A percentile compares a stretch with the other conserved stretches of the same genome.
Conservation (phyloP, 2,113 vertebrate genomes). For the Trogon melanurus region DNA sequence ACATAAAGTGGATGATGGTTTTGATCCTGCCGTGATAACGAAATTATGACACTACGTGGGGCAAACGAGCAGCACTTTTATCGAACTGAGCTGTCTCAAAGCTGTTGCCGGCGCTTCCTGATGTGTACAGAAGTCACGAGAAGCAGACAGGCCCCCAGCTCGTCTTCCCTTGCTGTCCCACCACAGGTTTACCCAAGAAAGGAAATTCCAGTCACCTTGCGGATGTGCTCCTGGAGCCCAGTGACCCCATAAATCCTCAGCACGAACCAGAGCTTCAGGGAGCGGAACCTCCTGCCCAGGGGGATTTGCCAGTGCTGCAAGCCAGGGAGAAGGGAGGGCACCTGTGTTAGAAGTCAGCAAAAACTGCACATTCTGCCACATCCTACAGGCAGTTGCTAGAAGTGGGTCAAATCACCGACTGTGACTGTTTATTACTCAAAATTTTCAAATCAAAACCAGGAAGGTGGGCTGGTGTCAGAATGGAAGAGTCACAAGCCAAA, state of each 20-base stretch:
- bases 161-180: background rate
- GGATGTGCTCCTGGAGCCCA: conserved; percentile 90
- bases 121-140: background rate
- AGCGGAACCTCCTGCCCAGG: conserved; percentile 92
- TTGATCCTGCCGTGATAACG: rapidly evolving
- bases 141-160: background rate
- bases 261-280: conserved; percentile 97
- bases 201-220: conserved; percentile 77
- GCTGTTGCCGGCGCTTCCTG: background rate
- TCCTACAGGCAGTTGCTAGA: background rate
- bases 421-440: background rate
- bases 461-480: background rate
- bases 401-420: background rate
- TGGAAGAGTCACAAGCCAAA: background rate
- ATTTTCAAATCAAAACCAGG: background rate
- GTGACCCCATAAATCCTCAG: conserved; percentile 89
- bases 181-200: background rate
- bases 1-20: background rate
- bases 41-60: background rate
- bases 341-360: background rate
- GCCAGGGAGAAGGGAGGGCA: background rate
- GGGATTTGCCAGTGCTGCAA: conserved; percentile 96
- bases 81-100: background rate
- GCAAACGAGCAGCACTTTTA: background rate
- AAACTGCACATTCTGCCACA: background rate